Conservation (phyloP, 2,888 invertebrate species). For the Pasiphila rectangulata region DNA sequence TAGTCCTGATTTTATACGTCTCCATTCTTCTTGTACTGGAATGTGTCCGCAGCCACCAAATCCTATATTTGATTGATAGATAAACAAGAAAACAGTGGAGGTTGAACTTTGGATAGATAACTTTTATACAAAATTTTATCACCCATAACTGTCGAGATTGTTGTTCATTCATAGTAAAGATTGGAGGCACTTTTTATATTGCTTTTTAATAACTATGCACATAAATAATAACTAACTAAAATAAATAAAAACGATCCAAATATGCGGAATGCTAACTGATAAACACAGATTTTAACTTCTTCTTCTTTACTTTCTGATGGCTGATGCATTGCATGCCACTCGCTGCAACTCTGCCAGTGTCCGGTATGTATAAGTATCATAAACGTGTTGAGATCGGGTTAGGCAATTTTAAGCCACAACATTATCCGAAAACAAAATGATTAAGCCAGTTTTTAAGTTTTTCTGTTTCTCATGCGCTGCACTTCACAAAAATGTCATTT, state of each 20-base stretch:
- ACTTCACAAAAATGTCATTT: too few relatives aligned
- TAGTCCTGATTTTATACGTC: slow-evolving; percentile 50
- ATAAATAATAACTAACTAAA: background rate
- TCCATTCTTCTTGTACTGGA: slow-evolving; percentile 46
- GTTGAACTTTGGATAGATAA: slow-evolving; percentile 74
- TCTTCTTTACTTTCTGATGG: too few relatives aligned
- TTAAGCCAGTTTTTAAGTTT: too few relatives aligned
- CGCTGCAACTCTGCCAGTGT: too few relatives aligned
- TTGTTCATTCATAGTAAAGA: slow-evolving; percentile 61
- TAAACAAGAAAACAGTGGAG: slow-evolving; percentile 64
- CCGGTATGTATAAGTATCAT: too few relatives aligned
- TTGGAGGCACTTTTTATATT: slow-evolving; percentile 1
- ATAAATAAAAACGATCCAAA: background rate
- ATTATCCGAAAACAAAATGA: too few relatives aligned
- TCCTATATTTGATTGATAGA: slow-evolving; percentile 67
- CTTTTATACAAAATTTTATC: slow-evolving; percentile 69
- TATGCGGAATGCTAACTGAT: too few relatives aligned
- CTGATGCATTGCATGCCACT: too few relatives aligned
- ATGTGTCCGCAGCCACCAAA: slow-evolving; percentile 45
- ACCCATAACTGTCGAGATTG: slow-evolving; percentile 63
- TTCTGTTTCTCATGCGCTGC: too few relatives aligned
- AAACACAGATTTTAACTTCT: too few relatives aligned
- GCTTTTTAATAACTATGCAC: background rate
- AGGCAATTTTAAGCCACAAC: too few relatives aligned
- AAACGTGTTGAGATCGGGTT: too few relatives aligned